A percentile compares a stretch with the other conserved stretches of the same genome.
Conservation (phyloP, 2,888 invertebrate genomes). For the Diaperis boleti region DNA sequence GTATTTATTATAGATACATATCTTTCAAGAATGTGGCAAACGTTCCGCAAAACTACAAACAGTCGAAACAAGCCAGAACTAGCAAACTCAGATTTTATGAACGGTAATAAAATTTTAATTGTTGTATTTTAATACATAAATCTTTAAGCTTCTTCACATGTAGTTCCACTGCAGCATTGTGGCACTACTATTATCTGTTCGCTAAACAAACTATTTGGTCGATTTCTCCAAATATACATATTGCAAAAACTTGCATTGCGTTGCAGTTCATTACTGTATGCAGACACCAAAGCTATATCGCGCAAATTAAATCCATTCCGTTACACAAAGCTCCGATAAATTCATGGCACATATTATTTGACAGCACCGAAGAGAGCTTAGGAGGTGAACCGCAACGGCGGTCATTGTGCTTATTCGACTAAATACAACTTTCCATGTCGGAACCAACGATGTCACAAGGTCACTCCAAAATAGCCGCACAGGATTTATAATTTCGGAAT, state of each 20-base stretch:
- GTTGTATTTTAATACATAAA: not conserved
- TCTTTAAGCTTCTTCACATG: not conserved
- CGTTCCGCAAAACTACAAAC: too few relatives aligned
- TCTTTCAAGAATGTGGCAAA: too few relatives aligned
- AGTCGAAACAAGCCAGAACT: too few relatives aligned
- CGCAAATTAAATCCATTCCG: slow-evolving; percentile 6
- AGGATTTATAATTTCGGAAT: slow-evolving; percentile 21
- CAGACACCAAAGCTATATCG: slow-evolving; percentile 6
- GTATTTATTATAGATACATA: too few relatives aligned
- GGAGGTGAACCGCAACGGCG: slow-evolving; percentile 19
- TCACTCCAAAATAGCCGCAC: slow-evolving; percentile 15
- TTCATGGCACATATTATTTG: slow-evolving; percentile 23
- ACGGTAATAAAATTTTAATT: too few relatives aligned
- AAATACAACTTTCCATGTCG: slow-evolving; percentile 25
- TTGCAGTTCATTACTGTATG: not conserved
- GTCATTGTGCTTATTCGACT: slow-evolving; percentile 25
- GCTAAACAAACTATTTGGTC: not conserved
- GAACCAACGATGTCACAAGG: slow-evolving; percentile 27
- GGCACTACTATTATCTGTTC: not conserved
- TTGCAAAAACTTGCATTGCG: not conserved
- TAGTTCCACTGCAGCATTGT: not conserved
- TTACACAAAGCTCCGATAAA: slow-evolving; percentile 24
- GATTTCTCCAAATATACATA: not conserved
- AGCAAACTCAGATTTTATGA: too few relatives aligned
- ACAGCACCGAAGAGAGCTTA: slow-evolving; percentile 23